A percentile compares a stretch with the other conserved stretches of the same genome.
Conservation (phyloP, 2,797 vertebrate species). For the Sphaeramia orbicularis region DNA sequence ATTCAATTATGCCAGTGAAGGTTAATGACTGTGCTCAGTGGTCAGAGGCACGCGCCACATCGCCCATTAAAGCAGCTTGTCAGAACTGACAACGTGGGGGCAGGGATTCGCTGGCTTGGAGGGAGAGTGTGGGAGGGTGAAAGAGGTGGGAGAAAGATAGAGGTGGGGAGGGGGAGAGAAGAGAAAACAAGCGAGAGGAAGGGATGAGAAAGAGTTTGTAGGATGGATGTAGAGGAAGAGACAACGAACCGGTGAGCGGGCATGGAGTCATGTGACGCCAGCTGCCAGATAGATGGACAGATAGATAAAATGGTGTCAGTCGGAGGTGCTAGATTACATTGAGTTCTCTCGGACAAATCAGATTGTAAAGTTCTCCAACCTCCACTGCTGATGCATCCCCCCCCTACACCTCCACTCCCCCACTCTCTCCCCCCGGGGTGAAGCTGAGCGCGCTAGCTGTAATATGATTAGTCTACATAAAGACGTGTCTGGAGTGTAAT, state of each 20-base stretch:
- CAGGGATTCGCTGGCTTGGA: constrained; percentile 83
- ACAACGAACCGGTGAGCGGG: constrained; percentile 21
- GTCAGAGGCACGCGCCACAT: constrained; percentile 94
- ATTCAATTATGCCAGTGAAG: constrained; percentile 99
- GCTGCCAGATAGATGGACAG: constrained; percentile 76
- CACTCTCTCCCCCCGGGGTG: constrained; percentile 58
- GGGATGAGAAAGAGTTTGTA: constrained; percentile 41
- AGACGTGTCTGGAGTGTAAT: constrained; percentile 91
- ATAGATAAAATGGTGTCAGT: constrained; percentile 90
- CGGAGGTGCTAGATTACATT: constrained; percentile 87
- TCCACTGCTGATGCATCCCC: constrained; percentile 16
- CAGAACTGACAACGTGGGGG: constrained; percentile 92
- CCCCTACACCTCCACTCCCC: constrained; percentile 28
- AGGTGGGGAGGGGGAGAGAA: constrained; percentile 27
- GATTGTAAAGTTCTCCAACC: constrained; percentile 86
- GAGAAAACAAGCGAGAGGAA: constrained; percentile 57
- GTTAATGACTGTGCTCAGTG: constrained; percentile 99
- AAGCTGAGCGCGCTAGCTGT: constrained; percentile 82
- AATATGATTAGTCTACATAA: constrained; percentile 92
- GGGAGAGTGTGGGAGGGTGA: constrained; percentile 76
- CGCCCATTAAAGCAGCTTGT: constrained; percentile 94
- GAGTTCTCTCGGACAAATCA: constrained; percentile 89
- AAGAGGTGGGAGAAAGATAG: constrained; percentile 48
- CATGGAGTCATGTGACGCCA: constrained; percentile 64
- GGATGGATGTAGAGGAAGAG: constrained; percentile 35